phyloP scores from a whole-genome alignment of 2,113 vertebrate species.

The Semnornis frantzii region DNA sequence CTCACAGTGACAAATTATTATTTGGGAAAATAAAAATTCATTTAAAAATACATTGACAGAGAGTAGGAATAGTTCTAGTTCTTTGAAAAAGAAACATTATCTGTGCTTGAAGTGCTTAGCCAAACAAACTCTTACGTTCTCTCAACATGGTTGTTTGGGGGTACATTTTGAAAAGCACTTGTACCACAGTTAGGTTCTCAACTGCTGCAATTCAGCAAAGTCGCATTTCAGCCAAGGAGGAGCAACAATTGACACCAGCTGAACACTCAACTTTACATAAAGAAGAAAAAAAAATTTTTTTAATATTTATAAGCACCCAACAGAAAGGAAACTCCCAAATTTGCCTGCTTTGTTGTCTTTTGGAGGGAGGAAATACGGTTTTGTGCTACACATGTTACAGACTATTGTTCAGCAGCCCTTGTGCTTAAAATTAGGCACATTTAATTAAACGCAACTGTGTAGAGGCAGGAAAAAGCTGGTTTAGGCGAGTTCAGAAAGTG shows the following conservation, averaged over 20 bases:
- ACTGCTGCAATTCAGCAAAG: neutral
- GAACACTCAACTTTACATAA: neutral
- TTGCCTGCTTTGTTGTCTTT: constrained; percentile 15
- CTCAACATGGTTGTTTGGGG: neutral
- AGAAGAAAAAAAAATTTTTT: neutral
- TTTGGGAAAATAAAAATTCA: neutral
- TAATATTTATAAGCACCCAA: neutral
- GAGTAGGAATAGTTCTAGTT: neutral
- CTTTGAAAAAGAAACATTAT: neutral
- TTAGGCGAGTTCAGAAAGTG: constrained; percentile 69
- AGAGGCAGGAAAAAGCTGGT: constrained; percentile 75
- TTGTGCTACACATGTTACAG: constrained; percentile 50
- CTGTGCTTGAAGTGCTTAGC: neutral
- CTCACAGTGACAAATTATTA: neutral
- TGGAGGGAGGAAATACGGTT: constrained; percentile 4
- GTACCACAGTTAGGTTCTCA: neutral
- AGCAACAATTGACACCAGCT: neutral
- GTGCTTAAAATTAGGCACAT: constrained; percentile 72
- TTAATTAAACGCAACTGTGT: constrained; percentile 72
- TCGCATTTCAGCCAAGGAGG: neutral
- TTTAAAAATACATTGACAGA: neutral
- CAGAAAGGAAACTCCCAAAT: constrained; percentile 25
- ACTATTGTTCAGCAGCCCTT: constrained; percentile 68
- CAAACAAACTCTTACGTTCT: neutral
- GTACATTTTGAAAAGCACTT: neutral